Evolutionary conservation across 1,140 invertebrate genomes (phyloP), one percentile per base, ranked within the genome.

Genomic region (Ooceraea biroi): DNA sequence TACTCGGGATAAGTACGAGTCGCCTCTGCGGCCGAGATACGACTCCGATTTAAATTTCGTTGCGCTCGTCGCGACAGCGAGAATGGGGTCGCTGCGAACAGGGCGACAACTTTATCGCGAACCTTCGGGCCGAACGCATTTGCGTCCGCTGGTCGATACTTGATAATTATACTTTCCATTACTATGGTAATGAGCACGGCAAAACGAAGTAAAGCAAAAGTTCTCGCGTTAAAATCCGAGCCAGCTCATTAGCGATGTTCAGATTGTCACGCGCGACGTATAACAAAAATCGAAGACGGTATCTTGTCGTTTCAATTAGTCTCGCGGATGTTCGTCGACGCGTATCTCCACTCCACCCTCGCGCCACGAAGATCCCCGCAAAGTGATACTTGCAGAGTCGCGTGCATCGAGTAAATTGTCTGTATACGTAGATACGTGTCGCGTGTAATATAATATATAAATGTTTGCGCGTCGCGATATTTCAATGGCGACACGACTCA

Each of bases 101-200:
- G n/a, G n/a, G n/a, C 55, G n/a, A 73, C 46, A 50, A 74, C 58
- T 82, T 73, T 60, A 73, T 82, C 77, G 52, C 58, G 68, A 73
- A 36, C n/a, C 68, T 60, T 60, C 27, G 27, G 36, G 69, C 57
- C 41, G 19, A 82, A 72, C 52, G 68, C 25, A 73, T 48, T 72
- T 22, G 25, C 77, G 27, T 41, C 41, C 8, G 1, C 52, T 19
- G 68, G 5, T 82, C 78, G 68, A 82, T 82, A 73, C n/a, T 60
- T 82, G 69, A 82, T 82, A 82, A 82, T 82, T 82, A 82, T 73
- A 82, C 44, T 63, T 82, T 61, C 46, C 69, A 61, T 74, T 74
- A 82, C 44, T 36, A 5, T 17, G n/a, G 22, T n/a, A 73, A 82
- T 58, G 25, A 36, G 5, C 11, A 30, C 22, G 1, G 3, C n/a